Base-by-base conservation (phyloP, 2,888 invertebrate genomes). In the Drosophila phalerata region DNA sequence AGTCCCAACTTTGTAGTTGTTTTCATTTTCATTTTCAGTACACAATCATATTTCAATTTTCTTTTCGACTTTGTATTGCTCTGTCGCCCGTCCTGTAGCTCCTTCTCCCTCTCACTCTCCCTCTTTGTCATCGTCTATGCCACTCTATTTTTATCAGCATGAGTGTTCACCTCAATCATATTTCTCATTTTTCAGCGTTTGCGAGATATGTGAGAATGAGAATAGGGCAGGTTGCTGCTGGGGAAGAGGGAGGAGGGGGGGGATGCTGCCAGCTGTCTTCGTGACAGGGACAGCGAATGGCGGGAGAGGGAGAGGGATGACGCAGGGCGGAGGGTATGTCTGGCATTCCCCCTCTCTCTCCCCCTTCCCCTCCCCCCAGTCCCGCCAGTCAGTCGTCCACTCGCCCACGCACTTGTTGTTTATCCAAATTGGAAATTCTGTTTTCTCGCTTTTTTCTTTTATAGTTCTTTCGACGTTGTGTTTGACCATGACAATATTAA, bases 111-210 rank as follows among this genome's bases (percentile, higher is more conserved):
- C 56, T 25, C 51, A 53, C 56, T 67, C 79, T 49, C 55, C 68
- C 69, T 74, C 77, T 69, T 56, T 56, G 62, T 67, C 79, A 47
- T 52, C 68, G 70, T 74, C 77, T 67, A 60, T 53, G 62, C 28
- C 43, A 60, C 63, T 49, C 85, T 86, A 86, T 88, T 88, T 88
- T 75, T 86, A 86, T 60, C 67, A 47, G 48, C 53, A 79, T 88
- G 86, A 88, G 88, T 86, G 77, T 84, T 47, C 78, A 80, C 80
- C 88, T 88, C 86, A 86, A 86, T 88, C 86, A 86, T 86, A 86
- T 77, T 84, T 88, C 81, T 80, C 75, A 84, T 81, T 85, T 85
- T 85, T 85, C 88, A 77, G 55, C 72, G 80, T 67, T 85, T 71
- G 73, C 65, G 53, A 70, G 69, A 65, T 34, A 69, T 47, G 53